Conservation (phyloP, 2,113 vertebrate genomes). For the Redunca redunca region DNA sequence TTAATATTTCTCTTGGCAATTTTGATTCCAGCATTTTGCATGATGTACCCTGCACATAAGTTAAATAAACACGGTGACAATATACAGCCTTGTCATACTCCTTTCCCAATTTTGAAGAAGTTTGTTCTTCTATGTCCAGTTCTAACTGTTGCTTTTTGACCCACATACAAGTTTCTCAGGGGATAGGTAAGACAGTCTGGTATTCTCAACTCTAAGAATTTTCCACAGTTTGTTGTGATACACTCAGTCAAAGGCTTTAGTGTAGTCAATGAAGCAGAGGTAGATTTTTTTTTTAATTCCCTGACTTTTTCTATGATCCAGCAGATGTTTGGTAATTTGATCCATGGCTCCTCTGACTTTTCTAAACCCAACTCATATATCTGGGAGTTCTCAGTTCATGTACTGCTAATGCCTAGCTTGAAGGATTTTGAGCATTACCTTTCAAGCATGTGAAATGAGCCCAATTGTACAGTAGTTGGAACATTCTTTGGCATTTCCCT, state of each 20-base stretch:
- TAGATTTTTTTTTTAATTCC: neutral
- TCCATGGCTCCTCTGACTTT: neutral
- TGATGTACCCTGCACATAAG: neutral
- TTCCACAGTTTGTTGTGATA: neutral
- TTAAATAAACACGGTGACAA: neutral
- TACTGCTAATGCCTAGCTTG: neutral
- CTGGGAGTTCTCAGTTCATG: neutral
- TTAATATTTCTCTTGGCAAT: neutral
- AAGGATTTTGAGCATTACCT: neutral
- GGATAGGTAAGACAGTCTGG: neutral
- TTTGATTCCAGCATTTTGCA: neutral
- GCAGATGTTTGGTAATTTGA: neutral
- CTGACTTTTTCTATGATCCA: neutral
- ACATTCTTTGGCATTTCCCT: neutral
- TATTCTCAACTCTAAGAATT: neutral
- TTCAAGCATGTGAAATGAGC: neutral
- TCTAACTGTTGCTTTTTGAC: neutral
- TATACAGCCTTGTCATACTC: neutral
- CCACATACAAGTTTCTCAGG: neutral
- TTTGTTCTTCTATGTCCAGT: neutral
- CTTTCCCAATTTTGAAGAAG: neutral
- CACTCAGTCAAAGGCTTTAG: neutral
- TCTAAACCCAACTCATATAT: neutral
- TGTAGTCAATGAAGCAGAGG: neutral
- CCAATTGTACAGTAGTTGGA: neutral